A percentile compares a stretch with the other conserved stretches of the same genome.
These are phyloP conservation scores for Poecilus cupreus DNA, from an alignment of 2,888 invertebrate genomes.

Conservation along the genomic window DNA sequence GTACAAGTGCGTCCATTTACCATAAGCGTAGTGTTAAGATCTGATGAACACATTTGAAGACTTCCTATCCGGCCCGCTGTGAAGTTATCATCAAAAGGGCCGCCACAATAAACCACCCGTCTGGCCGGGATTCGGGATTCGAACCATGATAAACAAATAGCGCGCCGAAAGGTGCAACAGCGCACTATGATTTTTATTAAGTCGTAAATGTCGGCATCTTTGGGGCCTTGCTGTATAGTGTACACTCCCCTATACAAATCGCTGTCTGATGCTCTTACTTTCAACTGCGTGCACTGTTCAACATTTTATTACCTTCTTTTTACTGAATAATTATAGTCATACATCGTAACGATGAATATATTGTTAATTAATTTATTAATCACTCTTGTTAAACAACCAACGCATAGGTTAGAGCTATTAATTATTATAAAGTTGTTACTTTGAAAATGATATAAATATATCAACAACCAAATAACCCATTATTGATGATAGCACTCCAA, in stretches of 20 bases:
- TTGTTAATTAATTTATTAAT: no score
- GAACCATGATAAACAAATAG: constrained; percentile 58
- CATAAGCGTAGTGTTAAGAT: background rate
- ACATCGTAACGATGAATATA: no score
- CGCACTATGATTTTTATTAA: constrained; percentile 58
- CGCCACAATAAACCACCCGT: constrained; percentile 54
- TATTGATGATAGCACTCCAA: no score
- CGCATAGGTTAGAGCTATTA: no score
- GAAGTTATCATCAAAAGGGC: constrained; percentile 51
- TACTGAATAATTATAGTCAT: no score
- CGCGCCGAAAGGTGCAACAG: constrained; percentile 57
- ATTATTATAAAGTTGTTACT: no score
- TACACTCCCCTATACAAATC: background rate
- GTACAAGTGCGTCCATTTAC: background rate
- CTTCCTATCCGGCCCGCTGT: constrained; percentile 11
- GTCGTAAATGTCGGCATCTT: constrained; percentile 58
- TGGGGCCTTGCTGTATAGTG: background rate
- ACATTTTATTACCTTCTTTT: background rate
- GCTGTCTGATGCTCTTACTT: no score
- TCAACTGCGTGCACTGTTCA: no score
- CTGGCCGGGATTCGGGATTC: constrained; percentile 40
- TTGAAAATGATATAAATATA: no score
- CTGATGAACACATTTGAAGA: background rate
- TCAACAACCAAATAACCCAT: no score
- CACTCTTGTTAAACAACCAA: no score